phyloP scores from a whole-genome alignment of 2,888 invertebrate species.

The Physocephala rufipes region DNA sequence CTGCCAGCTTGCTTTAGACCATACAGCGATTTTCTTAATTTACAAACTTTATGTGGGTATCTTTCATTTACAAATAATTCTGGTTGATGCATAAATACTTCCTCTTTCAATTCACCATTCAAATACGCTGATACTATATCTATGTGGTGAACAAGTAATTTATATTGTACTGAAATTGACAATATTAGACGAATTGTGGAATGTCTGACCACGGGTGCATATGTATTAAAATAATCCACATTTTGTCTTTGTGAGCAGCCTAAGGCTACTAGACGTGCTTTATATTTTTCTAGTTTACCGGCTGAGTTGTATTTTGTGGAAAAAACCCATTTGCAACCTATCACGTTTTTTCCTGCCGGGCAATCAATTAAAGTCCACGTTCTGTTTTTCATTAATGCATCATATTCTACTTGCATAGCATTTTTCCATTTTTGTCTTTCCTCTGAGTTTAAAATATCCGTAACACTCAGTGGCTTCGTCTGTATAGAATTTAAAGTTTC shows the following conservation, averaged over 20 bases:
- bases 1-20: slow-evolving; percentile 37
- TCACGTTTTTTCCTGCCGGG: slow-evolving; percentile 42
- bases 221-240: slow-evolving; percentile 47
- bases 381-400: slow-evolving; percentile 45
- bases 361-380: slow-evolving; percentile 47
- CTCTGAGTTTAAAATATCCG: slow-evolving; percentile 35
- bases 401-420: slow-evolving; percentile 47
- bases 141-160: slow-evolving; percentile 2
- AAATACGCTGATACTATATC: slow-evolving; percentile 15
- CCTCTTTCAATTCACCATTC: slow-evolving; percentile 7
- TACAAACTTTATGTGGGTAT: slow-evolving; percentile 6
- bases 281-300: slow-evolving; percentile 46
- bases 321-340: slow-evolving; percentile 45
- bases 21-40: slow-evolving; percentile 29
- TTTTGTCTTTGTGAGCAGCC: slow-evolving; percentile 48
- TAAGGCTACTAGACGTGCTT: slow-evolving; percentile 49
- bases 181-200: neutral
- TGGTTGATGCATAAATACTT: slow-evolving; percentile 6
- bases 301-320: slow-evolving; percentile 38
- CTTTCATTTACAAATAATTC: neutral
- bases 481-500: slow-evolving; percentile 18
- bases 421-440: slow-evolving; percentile 38
- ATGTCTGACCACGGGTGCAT: neutral
- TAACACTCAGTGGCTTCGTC: slow-evolving; percentile 33
- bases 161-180: neutral